Percentiles rank a stretch among this genome's conserved stretches.
Conservation (phyloP, 1,140 invertebrate genomes). For the Habropoda laboriosa region DNA sequence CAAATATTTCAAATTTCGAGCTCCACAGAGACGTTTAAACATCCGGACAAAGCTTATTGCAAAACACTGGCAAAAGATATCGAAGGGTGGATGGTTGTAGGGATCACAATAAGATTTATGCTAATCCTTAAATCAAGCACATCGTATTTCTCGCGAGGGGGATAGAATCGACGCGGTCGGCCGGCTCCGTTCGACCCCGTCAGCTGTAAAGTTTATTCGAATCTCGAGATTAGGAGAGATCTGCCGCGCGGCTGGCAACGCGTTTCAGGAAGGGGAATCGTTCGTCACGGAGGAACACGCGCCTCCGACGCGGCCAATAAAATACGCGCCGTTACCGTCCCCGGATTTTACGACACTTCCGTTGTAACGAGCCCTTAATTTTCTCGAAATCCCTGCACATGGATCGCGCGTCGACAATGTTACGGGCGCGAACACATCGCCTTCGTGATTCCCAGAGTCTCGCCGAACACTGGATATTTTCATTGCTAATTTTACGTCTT, state of each 20-base stretch:
- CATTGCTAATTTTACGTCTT: slow-evolving; percentile 10
- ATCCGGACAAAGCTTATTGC: not conserved
- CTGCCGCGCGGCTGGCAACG: not conserved
- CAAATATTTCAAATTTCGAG: too few species aligned
- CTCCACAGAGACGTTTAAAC: too few species aligned
- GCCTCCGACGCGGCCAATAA: slow-evolving; percentile 31
- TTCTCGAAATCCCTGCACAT: slow-evolving; percentile 30
- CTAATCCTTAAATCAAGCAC: slow-evolving; percentile 5
- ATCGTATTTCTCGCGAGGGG: not conserved
- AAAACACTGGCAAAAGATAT: not conserved
- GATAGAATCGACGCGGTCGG: not conserved
- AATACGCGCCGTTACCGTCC: slow-evolving; percentile 48
- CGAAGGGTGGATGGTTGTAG: not conserved
- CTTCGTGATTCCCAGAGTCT: too few species aligned
- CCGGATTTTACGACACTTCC: slow-evolving; percentile 45
- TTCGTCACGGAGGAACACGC: slow-evolving; percentile 35
- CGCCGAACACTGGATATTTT: not conserved
- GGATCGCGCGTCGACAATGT: slow-evolving; percentile 20
- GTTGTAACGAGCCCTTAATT: slow-evolving; percentile 61
- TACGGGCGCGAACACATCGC: not conserved
- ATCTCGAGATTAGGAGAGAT: slow-evolving; percentile 46
- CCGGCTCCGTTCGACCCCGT: not conserved
- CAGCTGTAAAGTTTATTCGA: slow-evolving; percentile 44
- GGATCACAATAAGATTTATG: slow-evolving; percentile 30
- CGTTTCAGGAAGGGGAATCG: too few species aligned